Conservation (phyloP, 1,140 invertebrate genomes). For the Conus betulinus region DNA sequence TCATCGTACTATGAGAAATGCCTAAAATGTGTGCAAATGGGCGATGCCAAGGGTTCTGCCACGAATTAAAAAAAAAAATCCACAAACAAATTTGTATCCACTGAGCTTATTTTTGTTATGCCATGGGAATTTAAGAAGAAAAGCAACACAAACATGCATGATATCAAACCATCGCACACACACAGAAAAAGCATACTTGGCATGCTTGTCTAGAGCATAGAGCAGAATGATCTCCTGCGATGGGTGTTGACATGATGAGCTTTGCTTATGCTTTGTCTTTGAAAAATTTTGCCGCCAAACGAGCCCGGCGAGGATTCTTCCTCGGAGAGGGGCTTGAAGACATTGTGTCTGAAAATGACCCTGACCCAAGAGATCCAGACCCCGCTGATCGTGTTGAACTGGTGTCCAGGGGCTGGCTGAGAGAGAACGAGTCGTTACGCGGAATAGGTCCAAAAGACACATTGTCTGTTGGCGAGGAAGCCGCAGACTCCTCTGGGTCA, state of each 20-base stretch:
- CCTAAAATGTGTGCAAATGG: neutral
- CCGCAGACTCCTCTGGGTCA: neutral
- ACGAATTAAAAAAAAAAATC: neutral
- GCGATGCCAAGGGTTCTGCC: too few species aligned
- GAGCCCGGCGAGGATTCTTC: slow-evolving; percentile 22
- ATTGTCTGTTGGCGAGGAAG: neutral
- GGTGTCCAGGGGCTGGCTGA: slow-evolving; percentile 58
- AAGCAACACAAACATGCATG: neutral
- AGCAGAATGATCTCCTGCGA: too few species aligned
- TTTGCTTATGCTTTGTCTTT: neutral
- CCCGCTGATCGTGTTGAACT: slow-evolving; percentile 59
- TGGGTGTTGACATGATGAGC: too few species aligned
- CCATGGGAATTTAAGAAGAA: neutral
- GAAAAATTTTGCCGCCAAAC: slow-evolving; percentile 30
- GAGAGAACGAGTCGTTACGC: slow-evolving; percentile 46
- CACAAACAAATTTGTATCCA: neutral
- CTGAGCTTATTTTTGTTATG: neutral
- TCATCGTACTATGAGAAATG: neutral
- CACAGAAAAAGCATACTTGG: neutral
- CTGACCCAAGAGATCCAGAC: neutral
- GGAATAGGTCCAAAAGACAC: slow-evolving; percentile 1
- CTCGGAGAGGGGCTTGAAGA: slow-evolving; percentile 8
- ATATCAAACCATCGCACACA: too few species aligned
- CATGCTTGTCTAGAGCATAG: too few species aligned
- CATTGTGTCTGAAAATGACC: slow-evolving; percentile 12